Evolutionary conservation across 1,140 invertebrate genomes (phyloP).

Genomic region (Ladona fulva): DNA sequence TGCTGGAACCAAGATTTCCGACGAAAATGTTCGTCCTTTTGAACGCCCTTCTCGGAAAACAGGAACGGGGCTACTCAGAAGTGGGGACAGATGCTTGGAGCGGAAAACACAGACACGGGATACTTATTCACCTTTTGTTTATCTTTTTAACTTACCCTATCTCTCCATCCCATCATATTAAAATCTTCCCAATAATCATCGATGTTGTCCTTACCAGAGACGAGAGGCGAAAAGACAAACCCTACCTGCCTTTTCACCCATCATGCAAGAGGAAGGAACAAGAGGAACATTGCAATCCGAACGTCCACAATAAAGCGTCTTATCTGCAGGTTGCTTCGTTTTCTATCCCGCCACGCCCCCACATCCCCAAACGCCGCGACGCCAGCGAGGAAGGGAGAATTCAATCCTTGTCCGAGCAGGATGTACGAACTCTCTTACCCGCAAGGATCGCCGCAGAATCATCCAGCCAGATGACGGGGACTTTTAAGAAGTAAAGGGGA

Average conservation of each 20-base stretch:
- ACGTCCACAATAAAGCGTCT: background rate
- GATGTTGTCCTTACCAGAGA: no score
- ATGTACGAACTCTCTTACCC: no score
- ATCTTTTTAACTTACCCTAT: background rate
- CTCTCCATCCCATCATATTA: background rate
- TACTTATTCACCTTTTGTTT: background rate
- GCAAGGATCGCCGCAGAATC: no score
- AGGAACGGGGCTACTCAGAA: background rate
- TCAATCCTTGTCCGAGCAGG: no score
- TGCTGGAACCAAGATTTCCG: background rate
- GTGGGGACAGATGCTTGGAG: background rate
- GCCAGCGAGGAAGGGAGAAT: no score
- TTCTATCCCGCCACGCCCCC: background rate
- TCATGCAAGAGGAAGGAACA: background rate
- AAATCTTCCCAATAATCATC: background rate
- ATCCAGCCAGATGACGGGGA: background rate
- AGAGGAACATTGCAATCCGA: background rate
- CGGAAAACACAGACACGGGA: background rate
- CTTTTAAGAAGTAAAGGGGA: background rate
- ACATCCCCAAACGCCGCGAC: no score
- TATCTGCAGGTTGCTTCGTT: background rate
- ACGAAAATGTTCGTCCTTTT: background rate
- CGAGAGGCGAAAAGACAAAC: background rate
- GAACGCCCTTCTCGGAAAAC: background rate
- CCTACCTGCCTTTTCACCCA: no score